Base-by-base conservation (phyloP, 2,113 vertebrate species). In the Oxyura jamaicensis region DNA sequence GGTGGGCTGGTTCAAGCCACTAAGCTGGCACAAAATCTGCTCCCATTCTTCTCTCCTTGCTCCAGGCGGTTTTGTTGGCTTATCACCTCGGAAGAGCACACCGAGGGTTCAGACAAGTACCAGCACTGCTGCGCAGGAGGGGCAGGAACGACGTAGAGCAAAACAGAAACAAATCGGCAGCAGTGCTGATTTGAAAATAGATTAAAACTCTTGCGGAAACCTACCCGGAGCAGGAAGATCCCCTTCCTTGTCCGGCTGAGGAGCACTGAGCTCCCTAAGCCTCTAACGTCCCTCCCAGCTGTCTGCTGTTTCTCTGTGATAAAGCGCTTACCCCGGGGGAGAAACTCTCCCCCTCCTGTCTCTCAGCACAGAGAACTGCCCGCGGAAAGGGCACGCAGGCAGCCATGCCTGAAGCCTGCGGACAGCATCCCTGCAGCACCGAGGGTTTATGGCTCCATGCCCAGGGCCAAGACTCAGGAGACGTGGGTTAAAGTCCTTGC, bases 401-500 rank as follows among this genome's bases (percentile, higher is more conserved):
- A 84, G 46, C 42, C 39, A 13, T 3, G 33, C 58, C 62, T 72
- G 77, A 74, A 81, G 41, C 39, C 68, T 35, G n/a, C 36, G 28
- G 89, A 48, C 50, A 86, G 83, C 73, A 48, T 28, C 66, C 65
- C 53, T 67, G 62, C 20, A 25, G 72, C 55, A 83, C 9, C 1
- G 1, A 41, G 59, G 53, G n/a, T 67, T 48, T 69, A 36, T 25
- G 58, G 18, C 21, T 36, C 90, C n/a, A 41, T 1, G 13, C 4
- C 11, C 8, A n/a, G 31, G 52, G 26, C 26, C 58, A 77, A 10
- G 44, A 80, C n/a, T 23, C 0, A 0, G 53, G 11, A 90, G 25
- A 39, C 28, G 11, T 6, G 16, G 62, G 65, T 75, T 90, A 55
- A 93, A 94, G 68, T 77, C 87, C 85, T 39, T 71, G 75, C 50